phyloP scores from a whole-genome alignment of 2,797 vertebrate genomes.

The Crenuchus spilurus region DNA sequence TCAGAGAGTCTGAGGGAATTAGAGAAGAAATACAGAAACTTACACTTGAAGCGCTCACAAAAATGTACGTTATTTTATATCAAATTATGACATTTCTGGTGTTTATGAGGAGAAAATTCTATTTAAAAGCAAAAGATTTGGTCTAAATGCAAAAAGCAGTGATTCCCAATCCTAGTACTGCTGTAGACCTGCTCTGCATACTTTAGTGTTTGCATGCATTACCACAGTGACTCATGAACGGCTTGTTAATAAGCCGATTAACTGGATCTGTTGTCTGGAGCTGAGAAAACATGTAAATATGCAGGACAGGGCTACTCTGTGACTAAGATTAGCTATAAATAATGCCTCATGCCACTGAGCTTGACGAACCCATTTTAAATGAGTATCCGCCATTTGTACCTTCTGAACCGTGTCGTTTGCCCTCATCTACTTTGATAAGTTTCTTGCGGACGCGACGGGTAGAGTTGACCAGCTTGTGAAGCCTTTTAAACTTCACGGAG shows the following conservation, averaged over 20 bases:
- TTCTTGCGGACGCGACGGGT: constrained; percentile 96
- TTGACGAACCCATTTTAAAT: too few species aligned
- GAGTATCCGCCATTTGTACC: constrained; percentile 73
- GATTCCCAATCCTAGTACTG: too few species aligned
- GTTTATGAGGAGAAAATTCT: too few species aligned
- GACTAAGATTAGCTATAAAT: too few species aligned
- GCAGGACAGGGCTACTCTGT: too few species aligned
- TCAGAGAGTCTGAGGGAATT: constrained; percentile 77
- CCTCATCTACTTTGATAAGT: constrained; percentile 95
- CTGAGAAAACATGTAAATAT: too few species aligned
- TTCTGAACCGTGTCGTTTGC: constrained; percentile 90
- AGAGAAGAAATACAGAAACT: not conserved
- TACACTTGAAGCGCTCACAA: too few species aligned
- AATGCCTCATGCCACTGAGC: too few species aligned
- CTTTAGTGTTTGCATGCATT: not conserved
- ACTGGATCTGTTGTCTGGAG: too few species aligned
- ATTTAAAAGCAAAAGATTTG: not conserved
- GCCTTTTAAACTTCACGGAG: constrained; percentile 95
- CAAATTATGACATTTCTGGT: not conserved
- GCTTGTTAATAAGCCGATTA: too few species aligned
- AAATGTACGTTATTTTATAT: too few species aligned
- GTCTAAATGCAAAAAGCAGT: not conserved
- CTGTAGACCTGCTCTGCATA: not conserved
- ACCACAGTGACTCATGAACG: not conserved
- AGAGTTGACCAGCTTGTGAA: constrained; percentile 98